A percentile compares a stretch with the other conserved stretches of the same genome.
Evolutionary conservation across 2,888 invertebrate species (phyloP).

Genomic region (Lumbricus terrestris): DNA sequence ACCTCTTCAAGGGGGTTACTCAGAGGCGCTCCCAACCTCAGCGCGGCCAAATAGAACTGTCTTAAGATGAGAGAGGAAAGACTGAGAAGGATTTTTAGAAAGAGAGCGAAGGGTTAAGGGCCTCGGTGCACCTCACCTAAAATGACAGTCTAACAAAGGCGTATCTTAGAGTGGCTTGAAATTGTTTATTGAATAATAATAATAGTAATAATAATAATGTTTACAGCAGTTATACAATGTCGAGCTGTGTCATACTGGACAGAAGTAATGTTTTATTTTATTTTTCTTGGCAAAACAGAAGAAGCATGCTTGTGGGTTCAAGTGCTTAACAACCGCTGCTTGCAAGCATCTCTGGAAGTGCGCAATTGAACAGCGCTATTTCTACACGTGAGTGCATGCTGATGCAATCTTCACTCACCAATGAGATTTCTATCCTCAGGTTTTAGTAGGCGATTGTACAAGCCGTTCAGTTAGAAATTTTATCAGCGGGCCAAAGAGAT

Average conservation of each 20-base stretch:
- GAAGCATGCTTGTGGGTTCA: constrained; percentile 75
- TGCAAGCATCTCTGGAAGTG: constrained; percentile 96
- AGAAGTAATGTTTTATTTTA: neutral
- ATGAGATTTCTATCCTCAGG: neutral
- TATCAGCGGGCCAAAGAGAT: no score
- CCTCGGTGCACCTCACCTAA: no score
- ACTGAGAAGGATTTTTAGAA: no score
- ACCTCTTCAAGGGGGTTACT: no score
- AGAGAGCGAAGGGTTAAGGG: no score
- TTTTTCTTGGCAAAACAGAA: constrained; percentile 46
- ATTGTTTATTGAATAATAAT: no score
- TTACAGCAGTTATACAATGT: neutral
- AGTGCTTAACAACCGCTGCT: constrained; percentile 85
- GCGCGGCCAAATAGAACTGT: no score
- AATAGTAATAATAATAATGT: neutral
- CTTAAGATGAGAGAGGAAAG: no score
- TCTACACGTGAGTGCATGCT: constrained; percentile 81
- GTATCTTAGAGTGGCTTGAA: no score
- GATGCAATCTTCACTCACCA: neutral
- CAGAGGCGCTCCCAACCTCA: no score
- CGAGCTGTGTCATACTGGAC: neutral
- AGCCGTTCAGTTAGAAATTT: neutral
- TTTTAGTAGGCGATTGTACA: neutral
- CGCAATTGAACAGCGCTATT: constrained; percentile 94
- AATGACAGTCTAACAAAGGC: no score